phyloP scores from a whole-genome alignment of 1,140 invertebrate genomes.

The Agrilus planipennis region DNA sequence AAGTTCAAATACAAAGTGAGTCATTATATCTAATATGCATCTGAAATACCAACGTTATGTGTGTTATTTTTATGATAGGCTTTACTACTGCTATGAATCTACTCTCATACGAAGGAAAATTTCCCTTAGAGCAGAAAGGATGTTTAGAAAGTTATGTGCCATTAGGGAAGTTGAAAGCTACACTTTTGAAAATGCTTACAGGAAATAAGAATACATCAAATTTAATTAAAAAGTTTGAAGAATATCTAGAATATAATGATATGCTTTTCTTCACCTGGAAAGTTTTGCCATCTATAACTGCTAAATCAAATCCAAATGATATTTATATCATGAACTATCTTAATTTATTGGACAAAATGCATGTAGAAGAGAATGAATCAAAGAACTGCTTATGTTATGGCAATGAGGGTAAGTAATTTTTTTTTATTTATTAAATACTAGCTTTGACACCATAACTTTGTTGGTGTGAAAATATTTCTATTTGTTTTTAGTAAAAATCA shows the following conservation, averaged over 20 bases:
- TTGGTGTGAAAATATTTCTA: too few relatives aligned
- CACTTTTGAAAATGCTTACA: constrained; percentile 45
- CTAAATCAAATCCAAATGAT: constrained; percentile 44
- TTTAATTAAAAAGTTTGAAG: constrained; percentile 47
- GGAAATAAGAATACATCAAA: constrained; percentile 37
- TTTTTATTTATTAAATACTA: too few relatives aligned
- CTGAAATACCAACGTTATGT: neutral
- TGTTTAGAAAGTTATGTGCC: constrained; percentile 45
- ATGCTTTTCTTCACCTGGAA: constrained; percentile 47
- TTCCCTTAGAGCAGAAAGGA: constrained; percentile 39
- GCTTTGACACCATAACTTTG: too few relatives aligned
- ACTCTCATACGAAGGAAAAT: constrained; percentile 49
- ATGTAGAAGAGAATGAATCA: constrained; percentile 19
- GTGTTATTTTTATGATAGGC: constrained; percentile 29
- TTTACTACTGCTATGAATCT: constrained; percentile 54
- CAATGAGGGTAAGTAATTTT: constrained; percentile 29
- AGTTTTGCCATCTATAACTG: constrained; percentile 40
- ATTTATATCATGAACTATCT: constrained; percentile 59
- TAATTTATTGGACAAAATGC: constrained; percentile 50
- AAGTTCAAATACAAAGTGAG: constrained; percentile 41
- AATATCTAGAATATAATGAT: constrained; percentile 51
- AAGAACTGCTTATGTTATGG: constrained; percentile 33
- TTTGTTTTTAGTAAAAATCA: too few relatives aligned
- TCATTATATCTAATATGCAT: neutral
- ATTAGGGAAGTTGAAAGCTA: constrained; percentile 43